These are phyloP conservation scores for Coelopa pilipes DNA, from an alignment of 2,888 invertebrate genomes.

Conservation along the genomic window DNA sequence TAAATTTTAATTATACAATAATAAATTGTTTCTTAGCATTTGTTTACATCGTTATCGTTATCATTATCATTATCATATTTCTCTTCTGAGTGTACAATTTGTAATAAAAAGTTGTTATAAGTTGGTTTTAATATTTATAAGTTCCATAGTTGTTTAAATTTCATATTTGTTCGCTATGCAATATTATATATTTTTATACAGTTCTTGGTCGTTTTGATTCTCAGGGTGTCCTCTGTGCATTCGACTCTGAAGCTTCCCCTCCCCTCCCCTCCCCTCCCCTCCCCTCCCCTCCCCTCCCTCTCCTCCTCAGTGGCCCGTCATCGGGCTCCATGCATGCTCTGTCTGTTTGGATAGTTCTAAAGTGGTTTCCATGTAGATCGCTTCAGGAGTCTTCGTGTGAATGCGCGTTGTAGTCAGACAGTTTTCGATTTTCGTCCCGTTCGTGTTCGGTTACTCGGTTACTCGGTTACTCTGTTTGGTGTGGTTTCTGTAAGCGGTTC, in stretches of 20 bases:
- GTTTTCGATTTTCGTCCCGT: constrained; percentile 9
- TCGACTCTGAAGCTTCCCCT: too few species aligned
- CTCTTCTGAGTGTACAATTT: constrained; percentile 23
- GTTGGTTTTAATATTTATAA: background rate
- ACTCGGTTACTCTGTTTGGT: constrained; percentile 1
- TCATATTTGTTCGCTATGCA: background rate
- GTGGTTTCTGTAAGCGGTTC: constrained; percentile 6
- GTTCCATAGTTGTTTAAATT: background rate
- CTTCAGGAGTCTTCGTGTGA: constrained; percentile 42
- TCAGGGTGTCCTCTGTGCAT: too few species aligned
- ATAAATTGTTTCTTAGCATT: constrained; percentile 24
- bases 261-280: too few species aligned
- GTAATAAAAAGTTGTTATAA: constrained; percentile 25
- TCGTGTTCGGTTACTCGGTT: background rate
- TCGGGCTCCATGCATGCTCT: background rate
- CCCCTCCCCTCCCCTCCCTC: too few species aligned
- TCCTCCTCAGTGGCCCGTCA: too few species aligned
- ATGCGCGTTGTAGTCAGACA: constrained; percentile 26
- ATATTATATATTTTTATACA: constrained; percentile 14
- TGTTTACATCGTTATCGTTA: too few species aligned
- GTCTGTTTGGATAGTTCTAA: background rate
- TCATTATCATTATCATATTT: background rate
- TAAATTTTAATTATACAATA: constrained; percentile 27
- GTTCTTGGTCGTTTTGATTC: constrained; percentile 19
- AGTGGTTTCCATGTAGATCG: background rate